Evolutionary conservation across 2,888 invertebrate genomes (phyloP), one percentile per base, ranked within the genome.

Genomic region (Branchinecta sandiegonensis): DNA sequence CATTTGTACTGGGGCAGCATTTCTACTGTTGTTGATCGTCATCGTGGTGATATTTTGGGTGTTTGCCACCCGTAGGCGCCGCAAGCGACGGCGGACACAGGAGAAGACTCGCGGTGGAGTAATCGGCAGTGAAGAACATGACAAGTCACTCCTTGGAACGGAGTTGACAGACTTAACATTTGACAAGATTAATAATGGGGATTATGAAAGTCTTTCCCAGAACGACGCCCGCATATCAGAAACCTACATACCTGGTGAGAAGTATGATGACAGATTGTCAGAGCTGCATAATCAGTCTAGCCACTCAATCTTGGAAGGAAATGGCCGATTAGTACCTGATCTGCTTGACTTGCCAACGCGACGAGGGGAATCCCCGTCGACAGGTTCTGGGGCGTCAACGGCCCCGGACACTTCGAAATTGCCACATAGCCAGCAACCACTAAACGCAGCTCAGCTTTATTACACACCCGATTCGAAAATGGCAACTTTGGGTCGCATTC

Each of bases 41-140:
- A 70, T 74, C 12, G 82, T 85, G 7, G 83, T 85, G 68, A 83
- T 88, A 78, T 80, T 79, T 80, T 78, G 77, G 71, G 75, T 80
- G 73, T 75, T 79, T 37, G 79, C 81, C 1, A 67, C 74, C 69
- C 76, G 76, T 23, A 77, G 80, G 11, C 79, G 81, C 1, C 80
- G 83, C 66, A 81, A 83, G 68, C 72, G 73, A 66, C 50, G 65
- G 37, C 66, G 67, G 14, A 17, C 66, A 9, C 71, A 72, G 66
- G 66, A 69, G 14, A 50, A 68, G 9, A 17, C 67, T 56, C 64
- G 46, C 14, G 83, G 83, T 74, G 84, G 68, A n/a, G 64, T 68
- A 11, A 63, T 88, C 1, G 90, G 89, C 76, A 89, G 89, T 76
- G 89, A 88, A 66, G 91, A 91, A 75, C 91, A 91, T 79, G 90